Evolutionary conservation across 2,888 invertebrate genomes (phyloP).

Genomic region (Brachypalpus laphriformis): DNA sequence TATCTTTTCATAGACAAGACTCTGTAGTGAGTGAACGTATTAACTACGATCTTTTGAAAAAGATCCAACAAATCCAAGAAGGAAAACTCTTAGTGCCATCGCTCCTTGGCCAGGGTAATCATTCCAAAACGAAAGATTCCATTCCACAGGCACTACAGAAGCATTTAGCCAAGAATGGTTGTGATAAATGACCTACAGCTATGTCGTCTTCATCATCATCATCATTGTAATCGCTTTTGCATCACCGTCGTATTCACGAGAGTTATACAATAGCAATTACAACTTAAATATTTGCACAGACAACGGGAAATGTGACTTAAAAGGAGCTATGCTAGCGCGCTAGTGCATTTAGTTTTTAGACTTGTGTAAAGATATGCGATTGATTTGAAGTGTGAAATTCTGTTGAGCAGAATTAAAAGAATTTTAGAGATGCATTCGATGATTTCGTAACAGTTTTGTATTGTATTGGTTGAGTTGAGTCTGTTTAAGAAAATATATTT

Average conservation of each 20-base stretch:
- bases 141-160: constrained; percentile 91
- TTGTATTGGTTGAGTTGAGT: constrained; percentile 48
- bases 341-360: constrained; percentile 39
- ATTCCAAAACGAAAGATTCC: constrained; percentile 92
- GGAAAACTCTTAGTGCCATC: constrained; percentile 89
- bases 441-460: constrained; percentile 53
- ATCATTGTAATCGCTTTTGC: constrained; percentile 33
- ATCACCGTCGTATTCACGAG: constrained; percentile 49
- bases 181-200: constrained; percentile 72
- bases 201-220: constrained; percentile 32
- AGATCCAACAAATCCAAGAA: constrained; percentile 88
- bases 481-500: constrained; percentile 53
- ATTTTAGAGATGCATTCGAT: constrained; percentile 40
- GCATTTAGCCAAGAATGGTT: constrained; percentile 81
- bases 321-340: constrained; percentile 1
- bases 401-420: constrained; percentile 27
- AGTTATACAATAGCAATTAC: constrained; percentile 41
- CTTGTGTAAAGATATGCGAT: constrained; percentile 7
- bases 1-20: constrained; percentile 86
- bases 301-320: constrained; percentile 17
- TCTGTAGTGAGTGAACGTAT: constrained; percentile 94
- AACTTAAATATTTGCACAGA: constrained; percentile 46
- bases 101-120: constrained; percentile 88
- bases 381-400: constrained; percentile 15
- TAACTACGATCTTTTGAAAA: constrained; percentile 94